phyloP scores from a whole-genome alignment of 2,888 invertebrate species.

The Apocheima hispidaria region DNA sequence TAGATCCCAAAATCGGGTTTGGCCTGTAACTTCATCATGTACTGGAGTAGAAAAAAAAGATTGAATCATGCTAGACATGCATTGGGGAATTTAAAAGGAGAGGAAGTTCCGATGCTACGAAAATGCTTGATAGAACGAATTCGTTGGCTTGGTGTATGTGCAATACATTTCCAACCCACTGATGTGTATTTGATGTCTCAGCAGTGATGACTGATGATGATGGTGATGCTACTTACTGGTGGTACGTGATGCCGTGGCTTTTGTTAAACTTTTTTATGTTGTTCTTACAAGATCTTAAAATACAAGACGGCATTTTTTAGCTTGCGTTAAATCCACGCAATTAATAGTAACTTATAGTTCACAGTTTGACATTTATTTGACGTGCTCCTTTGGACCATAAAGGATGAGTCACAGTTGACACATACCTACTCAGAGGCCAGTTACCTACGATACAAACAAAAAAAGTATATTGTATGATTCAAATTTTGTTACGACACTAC shows the following conservation, averaged over 20 bases:
- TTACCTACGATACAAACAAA: constrained; percentile 20
- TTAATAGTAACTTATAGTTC: constrained; percentile 9
- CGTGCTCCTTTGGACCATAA: constrained; percentile 29
- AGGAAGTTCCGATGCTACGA: too few species aligned
- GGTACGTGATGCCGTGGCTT: constrained; percentile 41
- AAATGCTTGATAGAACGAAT: too few species aligned
- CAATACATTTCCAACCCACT: too few species aligned
- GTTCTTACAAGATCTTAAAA: constrained; percentile 44
- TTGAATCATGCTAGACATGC: too few species aligned
- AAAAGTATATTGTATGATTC: constrained; percentile 21
- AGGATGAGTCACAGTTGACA: constrained; percentile 33
- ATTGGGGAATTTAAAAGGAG: too few species aligned
- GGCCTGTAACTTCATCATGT: too few species aligned
- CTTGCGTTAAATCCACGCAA: constrained; percentile 11
- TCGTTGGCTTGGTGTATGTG: too few species aligned
- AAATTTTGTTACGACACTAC: constrained; percentile 3
- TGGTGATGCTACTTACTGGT: constrained; percentile 39
- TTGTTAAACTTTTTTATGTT: constrained; percentile 42
- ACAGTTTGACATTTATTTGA: constrained; percentile 34
- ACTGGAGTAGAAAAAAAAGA: too few species aligned
- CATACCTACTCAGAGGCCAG: constrained; percentile 30
- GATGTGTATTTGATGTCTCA: too few species aligned
- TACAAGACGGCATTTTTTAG: constrained; percentile 41
- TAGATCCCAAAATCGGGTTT: too few species aligned
- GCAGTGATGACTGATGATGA: too few species aligned